Conservation (phyloP, 1,140 invertebrate species). For the Trachymyrmex cornetzi region DNA sequence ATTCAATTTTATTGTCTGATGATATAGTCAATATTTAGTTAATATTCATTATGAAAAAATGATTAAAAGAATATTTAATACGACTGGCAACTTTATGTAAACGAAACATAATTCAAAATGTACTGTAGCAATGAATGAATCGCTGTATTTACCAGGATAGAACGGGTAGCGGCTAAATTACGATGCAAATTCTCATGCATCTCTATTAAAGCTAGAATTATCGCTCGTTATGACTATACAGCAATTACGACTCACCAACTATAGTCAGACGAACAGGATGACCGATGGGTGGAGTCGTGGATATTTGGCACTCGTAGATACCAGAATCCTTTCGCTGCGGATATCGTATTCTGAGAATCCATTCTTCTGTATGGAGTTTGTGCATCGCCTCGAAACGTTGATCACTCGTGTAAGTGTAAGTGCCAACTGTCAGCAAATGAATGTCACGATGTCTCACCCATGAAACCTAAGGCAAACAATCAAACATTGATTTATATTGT, state of each 20-base stretch:
- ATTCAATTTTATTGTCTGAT: not conserved
- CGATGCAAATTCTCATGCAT: constrained; percentile 8
- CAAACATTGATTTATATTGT: not conserved
- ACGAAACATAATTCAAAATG: constrained; percentile 43
- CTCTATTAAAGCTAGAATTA: constrained; percentile 17
- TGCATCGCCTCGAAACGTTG: constrained; percentile 93
- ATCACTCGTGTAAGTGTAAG: constrained; percentile 95
- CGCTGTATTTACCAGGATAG: not conserved
- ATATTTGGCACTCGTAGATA: constrained; percentile 95
- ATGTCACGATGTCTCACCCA: constrained; percentile 96
- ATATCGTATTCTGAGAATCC: constrained; percentile 92
- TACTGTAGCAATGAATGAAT: not conserved
- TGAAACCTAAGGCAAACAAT: constrained; percentile 90
- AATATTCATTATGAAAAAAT: not conserved
- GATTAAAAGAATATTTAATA: not conserved
- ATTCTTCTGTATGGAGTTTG: constrained; percentile 92
- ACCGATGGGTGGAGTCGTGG: constrained; percentile 94
- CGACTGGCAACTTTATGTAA: not conserved
- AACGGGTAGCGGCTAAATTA: constrained; percentile 1
- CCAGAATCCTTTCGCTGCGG: constrained; percentile 93
- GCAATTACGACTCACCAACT: constrained; percentile 90
- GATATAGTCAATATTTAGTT: constrained; percentile 19
- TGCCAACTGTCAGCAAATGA: constrained; percentile 93
- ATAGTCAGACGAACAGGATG: constrained; percentile 92
- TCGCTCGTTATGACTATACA: not conserved